These are phyloP conservation scores for Haemorhous mexicanus DNA, from an alignment of 2,113 vertebrate genomes.

Conservation along the genomic window DNA sequence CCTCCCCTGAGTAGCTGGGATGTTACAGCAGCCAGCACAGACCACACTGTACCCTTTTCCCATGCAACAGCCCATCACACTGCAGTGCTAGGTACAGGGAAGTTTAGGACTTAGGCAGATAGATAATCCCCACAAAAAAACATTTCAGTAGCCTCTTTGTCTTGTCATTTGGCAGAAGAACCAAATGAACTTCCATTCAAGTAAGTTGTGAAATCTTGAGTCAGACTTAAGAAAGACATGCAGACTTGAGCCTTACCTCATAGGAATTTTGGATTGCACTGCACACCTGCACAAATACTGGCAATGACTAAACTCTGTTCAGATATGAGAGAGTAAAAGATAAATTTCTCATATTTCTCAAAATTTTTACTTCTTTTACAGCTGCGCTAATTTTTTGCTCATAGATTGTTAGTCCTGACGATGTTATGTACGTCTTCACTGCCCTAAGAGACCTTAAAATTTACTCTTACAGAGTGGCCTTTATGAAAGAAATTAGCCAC, in stretches of 20 bases:
- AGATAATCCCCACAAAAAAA: background rate
- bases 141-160: background rate
- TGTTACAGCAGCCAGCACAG: background rate
- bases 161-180: background rate
- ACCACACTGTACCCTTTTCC: accelerated
- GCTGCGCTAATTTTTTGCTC: background rate
- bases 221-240: background rate
- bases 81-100: background rate
- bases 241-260: background rate
- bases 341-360: background rate
- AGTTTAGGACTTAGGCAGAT: background rate
- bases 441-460: background rate
- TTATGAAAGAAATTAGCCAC: background rate
- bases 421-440: background rate
- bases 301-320: background rate
- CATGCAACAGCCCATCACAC: background rate
- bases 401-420: background rate
- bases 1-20: background rate
- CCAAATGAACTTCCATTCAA: background rate
- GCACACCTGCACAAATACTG: background rate
- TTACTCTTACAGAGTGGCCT: background rate
- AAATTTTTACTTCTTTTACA: background rate
- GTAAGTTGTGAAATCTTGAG: background rate
- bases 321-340: background rate
- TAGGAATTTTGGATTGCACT: background rate